Evolutionary conservation across 2,797 vertebrate species (phyloP), one percentile per base, ranked within the genome.

Genomic region (Sorex maritimensis): DNA sequence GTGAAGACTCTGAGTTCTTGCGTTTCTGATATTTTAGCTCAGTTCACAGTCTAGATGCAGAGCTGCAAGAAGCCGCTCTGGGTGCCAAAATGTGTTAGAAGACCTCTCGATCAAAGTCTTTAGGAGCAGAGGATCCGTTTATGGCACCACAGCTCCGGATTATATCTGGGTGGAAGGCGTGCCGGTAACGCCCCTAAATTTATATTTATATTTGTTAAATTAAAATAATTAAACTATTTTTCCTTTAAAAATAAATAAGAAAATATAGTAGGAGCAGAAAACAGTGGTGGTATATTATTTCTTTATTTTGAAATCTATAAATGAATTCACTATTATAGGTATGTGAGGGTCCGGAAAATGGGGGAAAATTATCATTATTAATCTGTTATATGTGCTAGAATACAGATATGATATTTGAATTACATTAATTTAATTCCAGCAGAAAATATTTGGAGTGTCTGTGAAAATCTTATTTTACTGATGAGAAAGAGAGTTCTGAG

Each of bases 281-380:
- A 30, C n/a, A n/a, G n/a, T 38, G 2, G 30, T 7, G 8, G n/a
- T 71, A 21, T 38, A 17, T 77, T 61, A 61, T 61, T 19, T 21
- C 19, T 61, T 61, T 3, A 71, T 83, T 83, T 88, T 67, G n/a
- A 92, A 86, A 52, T 63, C 73, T 13, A 26, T 38, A 69, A 38
- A 81, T 65, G 10, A 58, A 17, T 30, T 65, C 46, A 34, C 0
- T 77, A 0, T 38, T 58, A 10, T 2, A 72, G 2, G 2, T 0
- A 67, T 68, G 26, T 28, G 1, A 72, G 1, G 15, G 2, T 2
- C n/a, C 85, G 13, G 23, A 44, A 73, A 46, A 11, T 34, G 81
- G 11, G 23, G 79, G 68, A 58, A 38, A 71, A n/a, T 9, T 0
- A 58, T 26, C 2, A 46, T 44, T 55, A 78, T 11, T 80, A 55